Evolutionary conservation across 2,888 invertebrate species (phyloP).

Genomic region (Steinernema hermaphroditum): DNA sequence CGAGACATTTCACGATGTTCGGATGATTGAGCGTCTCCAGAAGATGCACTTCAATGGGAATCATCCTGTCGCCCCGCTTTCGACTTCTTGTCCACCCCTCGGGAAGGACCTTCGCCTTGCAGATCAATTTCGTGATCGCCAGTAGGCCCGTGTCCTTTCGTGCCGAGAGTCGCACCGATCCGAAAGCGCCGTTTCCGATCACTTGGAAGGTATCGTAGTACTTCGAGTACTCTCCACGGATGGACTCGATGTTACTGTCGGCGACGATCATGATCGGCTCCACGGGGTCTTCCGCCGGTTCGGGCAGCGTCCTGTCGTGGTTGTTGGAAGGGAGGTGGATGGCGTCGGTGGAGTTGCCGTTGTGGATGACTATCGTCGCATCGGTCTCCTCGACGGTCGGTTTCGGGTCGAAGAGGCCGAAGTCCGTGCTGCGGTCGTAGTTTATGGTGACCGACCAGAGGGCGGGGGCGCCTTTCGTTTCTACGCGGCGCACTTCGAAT

Average conservation of each 20-base stretch:
- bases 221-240: slow-evolving; percentile 69
- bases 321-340: slow-evolving; percentile 15
- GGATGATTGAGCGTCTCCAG: slow-evolving; percentile 74
- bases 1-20: slow-evolving; percentile 75
- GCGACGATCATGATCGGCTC: slow-evolving; percentile 17
- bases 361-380: not conserved
- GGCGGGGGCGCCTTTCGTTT: slow-evolving; percentile 34
- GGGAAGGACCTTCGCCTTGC: slow-evolving; percentile 75
- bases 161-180: slow-evolving; percentile 76
- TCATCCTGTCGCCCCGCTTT: slow-evolving; percentile 55
- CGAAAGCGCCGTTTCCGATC: slow-evolving; percentile 78
- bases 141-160: slow-evolving; percentile 73
- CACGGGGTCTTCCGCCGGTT: not conserved
- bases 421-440: slow-evolving; percentile 44
- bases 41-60: slow-evolving; percentile 76
- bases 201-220: slow-evolving; percentile 73
- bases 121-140: slow-evolving; percentile 75
- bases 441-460: slow-evolving; percentile 43
- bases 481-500: slow-evolving; percentile 27
- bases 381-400: slow-evolving; percentile 6
- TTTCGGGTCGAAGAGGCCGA: slow-evolving; percentile 39
- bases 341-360: slow-evolving; percentile 5
- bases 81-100: slow-evolving; percentile 73
- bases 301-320: not conserved
- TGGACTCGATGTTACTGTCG: slow-evolving; percentile 20